Evolutionary conservation across 2,888 invertebrate species (phyloP), one percentile per base, ranked within the genome.

Genomic region (Gastrophysa polygoni): DNA sequence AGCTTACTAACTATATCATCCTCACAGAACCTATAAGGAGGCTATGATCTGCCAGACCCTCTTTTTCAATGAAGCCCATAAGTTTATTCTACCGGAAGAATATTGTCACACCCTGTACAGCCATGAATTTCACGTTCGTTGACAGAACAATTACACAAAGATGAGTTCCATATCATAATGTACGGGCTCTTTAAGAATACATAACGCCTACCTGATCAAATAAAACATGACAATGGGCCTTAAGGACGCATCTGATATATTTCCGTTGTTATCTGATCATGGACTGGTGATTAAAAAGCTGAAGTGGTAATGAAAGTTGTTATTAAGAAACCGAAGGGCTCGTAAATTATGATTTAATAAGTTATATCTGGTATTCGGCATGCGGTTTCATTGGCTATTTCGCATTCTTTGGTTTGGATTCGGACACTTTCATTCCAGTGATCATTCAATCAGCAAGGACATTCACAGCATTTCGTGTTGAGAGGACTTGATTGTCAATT

Each of bases 181-280:
- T 49, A 51, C 63, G 47, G 38, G 51, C 59, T 59, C 55, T 63
- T 63, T 59, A 63, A 46, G 54, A 58, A 51, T 56, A 56, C 59
- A 56, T 43, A 46, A 59, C 63, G 58, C 63, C 63, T 24, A 59
- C 63, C 21, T 56, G 49, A 63, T 47, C 66, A 50, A 66, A 61
- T 66, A 66, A 66, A 66, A 61, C 63, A 64, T 59, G 61, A 63
- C 61, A 64, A 66, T 66, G 57, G 66, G 61, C 55, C 61, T 48
- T 61, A 49, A 61, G 61, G 61, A 66, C 59, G 55, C 48, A 51
- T 56, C 56, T 51, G 63, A 63, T 57, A 47, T 66, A 59, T 63
- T 66, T 61, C 61, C 43, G 61, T 51, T 49, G 57, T 61, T 63
- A 66, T 66, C 66, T 66, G 66, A 66, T 66, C 54, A 52, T 57